phyloP scores from a whole-genome alignment of 2,797 vertebrate species.

The Neosilurus hyrtlii region DNA sequence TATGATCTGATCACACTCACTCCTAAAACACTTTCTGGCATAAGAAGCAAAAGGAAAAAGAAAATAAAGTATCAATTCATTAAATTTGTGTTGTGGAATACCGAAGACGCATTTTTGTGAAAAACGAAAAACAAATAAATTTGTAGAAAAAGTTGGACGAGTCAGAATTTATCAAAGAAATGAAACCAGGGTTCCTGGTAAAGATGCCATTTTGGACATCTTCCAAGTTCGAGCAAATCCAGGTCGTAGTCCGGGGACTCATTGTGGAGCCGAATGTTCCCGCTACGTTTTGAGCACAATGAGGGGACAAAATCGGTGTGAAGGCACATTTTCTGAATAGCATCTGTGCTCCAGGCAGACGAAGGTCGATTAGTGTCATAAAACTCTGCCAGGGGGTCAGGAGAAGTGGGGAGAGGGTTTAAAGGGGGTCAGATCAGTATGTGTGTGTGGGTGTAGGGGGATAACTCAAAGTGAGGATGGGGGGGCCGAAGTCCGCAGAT shows the following conservation, averaged over 20 bases:
- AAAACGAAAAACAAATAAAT: conserved; percentile 36
- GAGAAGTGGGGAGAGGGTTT: conserved; percentile 56
- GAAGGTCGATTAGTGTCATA: conserved; percentile 83
- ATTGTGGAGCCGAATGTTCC: conserved; percentile 74
- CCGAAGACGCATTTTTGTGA: conserved; percentile 16
- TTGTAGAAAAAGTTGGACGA: background rate
- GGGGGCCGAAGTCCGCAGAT: conserved; percentile 92
- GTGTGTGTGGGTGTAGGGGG: conserved; percentile 63
- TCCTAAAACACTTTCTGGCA: conserved; percentile 30
- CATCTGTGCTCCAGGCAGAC: conserved; percentile 83
- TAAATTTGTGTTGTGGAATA: conserved; percentile 50
- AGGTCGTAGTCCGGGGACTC: conserved; percentile 60
- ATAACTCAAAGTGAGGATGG: conserved; percentile 73
- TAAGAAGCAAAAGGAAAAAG: conserved; percentile 32
- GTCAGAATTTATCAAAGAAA: conserved; percentile 69
- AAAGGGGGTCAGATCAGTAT: conserved; percentile 40
- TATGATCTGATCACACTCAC: conserved; percentile 30
- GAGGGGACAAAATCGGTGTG: conserved; percentile 77
- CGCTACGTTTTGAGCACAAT: conserved; percentile 81
- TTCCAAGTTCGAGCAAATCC: conserved; percentile 76
- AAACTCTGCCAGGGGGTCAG: conserved; percentile 85
- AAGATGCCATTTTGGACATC: conserved; percentile 76
- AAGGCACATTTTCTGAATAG: conserved; percentile 83
- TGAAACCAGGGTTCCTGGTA: conserved; percentile 44
- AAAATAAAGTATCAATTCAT: conserved; percentile 53